These are phyloP conservation scores for Tortrix viridana DNA, from an alignment of 2,888 invertebrate species.

Conservation along the genomic window DNA sequence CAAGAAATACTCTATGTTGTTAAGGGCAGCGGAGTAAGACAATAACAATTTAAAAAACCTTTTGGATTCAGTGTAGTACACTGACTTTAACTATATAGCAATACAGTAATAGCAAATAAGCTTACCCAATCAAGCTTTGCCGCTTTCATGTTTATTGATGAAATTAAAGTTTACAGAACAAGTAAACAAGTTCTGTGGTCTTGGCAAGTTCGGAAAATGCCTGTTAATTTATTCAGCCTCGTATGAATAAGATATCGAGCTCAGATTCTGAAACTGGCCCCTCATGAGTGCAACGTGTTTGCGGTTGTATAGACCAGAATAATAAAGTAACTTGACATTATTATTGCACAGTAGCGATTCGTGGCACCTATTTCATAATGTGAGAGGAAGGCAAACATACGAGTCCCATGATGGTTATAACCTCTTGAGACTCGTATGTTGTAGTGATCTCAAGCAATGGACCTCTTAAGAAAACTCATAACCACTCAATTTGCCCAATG, in stretches of 20 bases:
- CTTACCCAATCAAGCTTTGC: conserved; percentile 3
- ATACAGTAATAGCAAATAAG: conserved; percentile 1
- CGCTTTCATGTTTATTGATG: conserved; percentile 33
- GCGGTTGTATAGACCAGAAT: no score
- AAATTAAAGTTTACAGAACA: conserved; percentile 23
- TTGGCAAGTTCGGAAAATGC: conserved; percentile 22
- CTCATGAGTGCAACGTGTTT: background rate
- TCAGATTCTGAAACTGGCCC: conserved; percentile 10
- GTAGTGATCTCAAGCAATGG: no score
- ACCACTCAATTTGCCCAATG: no score
- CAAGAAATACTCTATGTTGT: background rate
- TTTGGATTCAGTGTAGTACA: background rate
- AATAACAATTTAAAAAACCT: background rate
- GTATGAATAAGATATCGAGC: conserved; percentile 29
- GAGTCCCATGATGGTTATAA: no score
- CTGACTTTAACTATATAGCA: background rate
- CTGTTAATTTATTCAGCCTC: conserved; percentile 22
- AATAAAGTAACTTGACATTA: no score
- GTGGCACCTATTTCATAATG: no score
- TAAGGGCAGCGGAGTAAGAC: no score
- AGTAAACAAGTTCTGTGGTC: conserved; percentile 29
- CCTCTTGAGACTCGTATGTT: no score
- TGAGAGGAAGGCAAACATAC: no score
- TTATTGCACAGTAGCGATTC: no score
- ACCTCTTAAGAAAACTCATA: no score